Base-by-base conservation (phyloP, 2,113 vertebrate species). In the Anolis carolinensis region DNA sequence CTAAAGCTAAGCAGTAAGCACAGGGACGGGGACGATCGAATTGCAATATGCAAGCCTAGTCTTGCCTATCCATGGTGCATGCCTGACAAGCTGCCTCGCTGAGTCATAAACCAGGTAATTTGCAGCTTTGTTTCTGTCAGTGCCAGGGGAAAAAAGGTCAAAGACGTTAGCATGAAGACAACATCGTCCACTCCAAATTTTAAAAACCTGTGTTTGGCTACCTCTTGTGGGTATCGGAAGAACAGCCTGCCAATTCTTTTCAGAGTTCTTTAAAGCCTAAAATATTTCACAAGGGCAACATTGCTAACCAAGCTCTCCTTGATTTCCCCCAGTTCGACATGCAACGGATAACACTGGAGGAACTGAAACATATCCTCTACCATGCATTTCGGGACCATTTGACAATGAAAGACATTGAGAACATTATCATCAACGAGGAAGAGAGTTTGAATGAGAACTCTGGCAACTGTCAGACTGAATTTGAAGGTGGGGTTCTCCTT, bases 361-460 rank as follows among this genome's bases (percentile, higher is more conserved):
- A 99, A 94, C 95, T 99, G 91, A 99, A 99, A 94, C 98, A 99
- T 95, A 98, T 99, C 93, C 97, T 99, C 77, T 99, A 99, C 94
- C 98, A 99, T 0, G 98, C 99, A 91, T 99, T 99, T 95, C 98
- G 97, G 7, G 99, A 99, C 94, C 99, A 99, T 92, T 93, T 99
- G 81, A 99, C 99, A 1, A 99, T 99, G 99, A 99, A 99, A 96
- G 99, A 99, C 96, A 99, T 99, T 0, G 99, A 99, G 95, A 99
- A 99, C 96, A 99, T 99, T 95, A 99, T 99, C 94, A 98, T 98
- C 96, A 99, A 97, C 0, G 99, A 99, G 93, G 99, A 99, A 88
- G 99, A 99, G 95, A 99, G 98, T 90, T 95, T 99, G 88, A 99
- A 99, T 2, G 98, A 99, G 91, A 99, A 98, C 94, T 97, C 98